Evolutionary conservation across 2,888 invertebrate species (phyloP).

Genomic region (Parnassius smintheus): DNA sequence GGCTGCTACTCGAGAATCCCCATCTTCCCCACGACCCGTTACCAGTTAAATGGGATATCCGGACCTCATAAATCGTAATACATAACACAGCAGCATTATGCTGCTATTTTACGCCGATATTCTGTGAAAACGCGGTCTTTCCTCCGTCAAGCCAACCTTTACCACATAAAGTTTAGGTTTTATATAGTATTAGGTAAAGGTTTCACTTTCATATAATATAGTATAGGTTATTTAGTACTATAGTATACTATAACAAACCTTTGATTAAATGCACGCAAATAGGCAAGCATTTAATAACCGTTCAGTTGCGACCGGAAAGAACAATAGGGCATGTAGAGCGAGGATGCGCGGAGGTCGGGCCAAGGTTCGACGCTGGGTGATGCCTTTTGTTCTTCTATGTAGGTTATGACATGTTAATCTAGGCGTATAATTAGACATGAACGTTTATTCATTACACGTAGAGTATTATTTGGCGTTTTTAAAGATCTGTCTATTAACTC

Average conservation of each 20-base stretch:
- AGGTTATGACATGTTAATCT: conserved; percentile 37
- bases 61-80: no score
- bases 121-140: no score
- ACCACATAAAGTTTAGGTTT: no score
- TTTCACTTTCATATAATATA: no score
- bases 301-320: conserved; percentile 35
- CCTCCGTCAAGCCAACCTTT: no score
- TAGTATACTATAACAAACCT: not conserved
- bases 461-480: not conserved
- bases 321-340: conserved; percentile 64
- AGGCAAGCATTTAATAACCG: conserved; percentile 1
- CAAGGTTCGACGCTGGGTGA: conserved; percentile 63
- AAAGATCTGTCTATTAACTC: not conserved
- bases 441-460: conserved; percentile 4
- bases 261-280: conserved; percentile 7
- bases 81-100: no score
- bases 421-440: conserved; percentile 34
- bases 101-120: no score
- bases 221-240: not conserved
- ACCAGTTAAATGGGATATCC: no score
- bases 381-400: conserved; percentile 63
- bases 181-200: no score
- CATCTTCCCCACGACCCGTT: no score
- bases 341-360: conserved; percentile 75
- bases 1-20: no score